A percentile compares a stretch with the other conserved stretches of the same genome.
Evolutionary conservation across 2,888 invertebrate genomes (phyloP).

Genomic region (Mechanitis messenoides): DNA sequence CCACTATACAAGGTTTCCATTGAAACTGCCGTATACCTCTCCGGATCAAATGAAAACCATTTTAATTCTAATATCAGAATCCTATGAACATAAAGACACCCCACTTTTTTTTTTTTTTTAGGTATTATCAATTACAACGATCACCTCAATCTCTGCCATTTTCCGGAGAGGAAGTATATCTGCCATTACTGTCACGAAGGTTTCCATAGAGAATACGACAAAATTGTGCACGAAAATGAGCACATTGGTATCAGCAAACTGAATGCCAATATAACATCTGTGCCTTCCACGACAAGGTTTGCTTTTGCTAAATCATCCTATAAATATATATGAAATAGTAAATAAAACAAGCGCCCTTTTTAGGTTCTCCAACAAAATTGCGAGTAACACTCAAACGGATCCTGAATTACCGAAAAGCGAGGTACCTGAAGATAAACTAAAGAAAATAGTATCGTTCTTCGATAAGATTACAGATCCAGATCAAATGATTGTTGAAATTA

Average conservation of each 20-base stretch:
- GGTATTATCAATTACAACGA: conserved; percentile 71
- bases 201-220: conserved; percentile 50
- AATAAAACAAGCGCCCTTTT: neutral
- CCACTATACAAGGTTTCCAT: neutral
- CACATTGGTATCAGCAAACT: conserved; percentile 57
- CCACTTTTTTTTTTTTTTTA: conserved; percentile 22
- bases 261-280: conserved; percentile 25
- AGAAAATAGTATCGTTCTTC: conserved; percentile 66
- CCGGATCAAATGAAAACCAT: neutral
- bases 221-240: conserved; percentile 55
- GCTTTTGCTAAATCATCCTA: neutral
- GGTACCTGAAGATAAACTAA: conserved; percentile 57
- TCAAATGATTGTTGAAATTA: conserved; percentile 43
- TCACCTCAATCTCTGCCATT: conserved; percentile 62
- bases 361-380: conserved; percentile 34
- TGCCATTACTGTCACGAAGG: conserved; percentile 70
- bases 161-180: conserved; percentile 47
- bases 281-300: conserved; percentile 30
- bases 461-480: conserved; percentile 56
- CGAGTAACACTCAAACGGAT: conserved; percentile 55
- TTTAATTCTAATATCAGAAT: neutral
- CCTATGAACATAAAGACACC: too few relatives aligned
- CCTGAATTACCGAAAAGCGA: conserved; percentile 39
- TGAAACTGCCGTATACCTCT: neutral
- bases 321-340: neutral